Evolutionary conservation across 2,113 vertebrate genomes (phyloP), one percentile per base, ranked within the genome.

Genomic region (Passerina amoena): DNA sequence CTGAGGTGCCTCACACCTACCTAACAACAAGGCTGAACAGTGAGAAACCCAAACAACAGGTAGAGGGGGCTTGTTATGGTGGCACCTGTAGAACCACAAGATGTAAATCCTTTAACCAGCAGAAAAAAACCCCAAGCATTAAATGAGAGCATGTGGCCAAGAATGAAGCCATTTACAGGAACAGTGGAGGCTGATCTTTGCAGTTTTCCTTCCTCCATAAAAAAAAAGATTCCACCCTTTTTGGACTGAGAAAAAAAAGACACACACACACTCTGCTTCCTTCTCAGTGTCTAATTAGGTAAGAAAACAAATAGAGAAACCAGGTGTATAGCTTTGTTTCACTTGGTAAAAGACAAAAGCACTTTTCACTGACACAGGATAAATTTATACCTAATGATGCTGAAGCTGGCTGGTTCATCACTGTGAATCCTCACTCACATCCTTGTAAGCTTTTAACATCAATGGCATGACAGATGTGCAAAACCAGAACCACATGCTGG

Each of bases 331-430:
- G 31, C 16, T 90, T 68, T 50, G 42, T 54, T 88, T 73, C 44
- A 56, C 51, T 17, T 65, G 24, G 35, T 56, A 84, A 78, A 94
- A 89, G 51, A 61, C 38, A 69, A 87, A 94, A 53, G 14, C 51
- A 64, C 31, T 54, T 89, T 78, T 54, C 50, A 38, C 6, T 76
- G 65, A 72, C 37, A 72, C 27, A 30, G 50, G 59, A 59, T 61
- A 91, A 87, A 87, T 73, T 54, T 42, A 59, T n/a, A 61, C 5
- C 33, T 51, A 37, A 54, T 14, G 37, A 69, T 8, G 33, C 83
- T 24, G 79, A 90, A 88, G 78, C 31, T n/a, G 37, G n/a, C 42
- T 54, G 45, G 85, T 48, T 50, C 31, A 65, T 45, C 63, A 14
- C 54, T 63, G 14, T 33, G 35, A 92, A 76, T 82, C 70, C 84